Evolutionary conservation across 92 coral and sea anemone species (phyloP), one percentile per base, ranked within the genome.

Genomic region (Pocillopora meandrina): DNA sequence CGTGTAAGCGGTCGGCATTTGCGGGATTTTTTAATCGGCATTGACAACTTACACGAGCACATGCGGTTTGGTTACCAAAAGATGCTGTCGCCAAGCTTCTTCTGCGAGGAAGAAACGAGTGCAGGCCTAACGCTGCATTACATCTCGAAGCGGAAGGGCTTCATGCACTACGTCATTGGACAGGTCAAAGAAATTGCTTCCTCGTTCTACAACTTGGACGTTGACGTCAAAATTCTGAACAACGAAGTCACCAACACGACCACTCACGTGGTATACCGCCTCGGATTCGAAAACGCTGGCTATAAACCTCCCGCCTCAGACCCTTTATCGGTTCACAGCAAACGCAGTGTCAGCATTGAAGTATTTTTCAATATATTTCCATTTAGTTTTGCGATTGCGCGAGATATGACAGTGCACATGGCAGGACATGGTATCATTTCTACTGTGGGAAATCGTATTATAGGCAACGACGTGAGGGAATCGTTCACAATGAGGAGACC

Each of bases 31-130:
- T 80, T 94, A 57, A 92, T 87, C 23, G 98, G 98, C 3, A 94
- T 94, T 56, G 98, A 94, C 79, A 94, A 86, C 72, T 71, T 94
- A 15, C 98, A 94, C 88, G 98, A 94, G 84, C 90, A 94, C 72
- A 94, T 94, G 92, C 90, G 98, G 49, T 94, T 94, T 60, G 98
- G 98, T 12, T 94, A 94, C 55, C 98, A 95, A 35, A 92, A 92
- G 78, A 82, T 94, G 69, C 88, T 85, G 76, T 94, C 98, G 11
- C 98, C 98, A 16, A 92, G 95, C 5, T 94, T 94, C 62, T 92
- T 87, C 84, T 94, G 98, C 63, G 95, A 92, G 56, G 98, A 92
- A 35, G 98, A 94, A 65, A 91, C 93, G 9, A 84, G 85, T 57
- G 7, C 85, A 1, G 98, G 98, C 17, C 21, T 93, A 5, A 91